A percentile compares a stretch with the other conserved stretches of the same genome.
Evolutionary conservation across 2,113 vertebrate species (phyloP).

Genomic region (Nipponia nippon): DNA sequence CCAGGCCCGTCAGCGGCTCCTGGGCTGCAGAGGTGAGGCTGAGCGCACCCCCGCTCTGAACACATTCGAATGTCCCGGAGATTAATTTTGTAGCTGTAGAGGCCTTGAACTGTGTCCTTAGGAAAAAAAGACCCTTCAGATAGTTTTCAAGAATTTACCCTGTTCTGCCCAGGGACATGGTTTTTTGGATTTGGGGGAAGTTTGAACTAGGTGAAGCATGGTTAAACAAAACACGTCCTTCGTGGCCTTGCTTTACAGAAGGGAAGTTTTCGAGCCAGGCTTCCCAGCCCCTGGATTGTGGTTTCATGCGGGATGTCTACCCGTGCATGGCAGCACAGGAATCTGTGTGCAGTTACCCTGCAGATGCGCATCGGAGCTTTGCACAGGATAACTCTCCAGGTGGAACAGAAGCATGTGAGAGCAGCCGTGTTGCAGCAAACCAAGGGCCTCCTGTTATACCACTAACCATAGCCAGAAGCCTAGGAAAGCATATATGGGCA

Average conservation of each 20-base stretch:
- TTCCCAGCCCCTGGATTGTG: background rate
- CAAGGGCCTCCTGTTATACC: background rate
- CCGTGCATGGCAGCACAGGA: accelerated
- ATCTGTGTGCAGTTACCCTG: background rate
- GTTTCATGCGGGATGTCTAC: background rate
- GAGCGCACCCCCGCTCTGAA: background rate
- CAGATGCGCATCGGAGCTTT: background rate
- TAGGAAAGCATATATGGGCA: background rate
- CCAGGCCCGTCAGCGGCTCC: accelerated
- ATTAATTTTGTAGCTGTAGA: background rate
- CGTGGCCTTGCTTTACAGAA: background rate
- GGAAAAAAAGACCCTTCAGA: background rate
- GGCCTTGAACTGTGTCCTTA: background rate
- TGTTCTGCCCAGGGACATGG: background rate
- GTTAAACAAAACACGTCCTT: background rate
- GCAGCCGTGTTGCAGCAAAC: background rate
- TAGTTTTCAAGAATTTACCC: background rate
- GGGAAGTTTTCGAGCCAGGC: background rate
- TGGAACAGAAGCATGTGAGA: background rate
- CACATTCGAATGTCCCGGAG: background rate
- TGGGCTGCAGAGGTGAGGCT: background rate
- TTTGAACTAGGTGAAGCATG: background rate
- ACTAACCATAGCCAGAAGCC: background rate
- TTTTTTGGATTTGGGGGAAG: background rate
- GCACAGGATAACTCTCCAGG: background rate